Percentiles rank a stretch among this genome's conserved stretches.
These are phyloP conservation scores for Notolepis coatsorum DNA, from an alignment of 2,797 vertebrate species.

Conservation along the genomic window DNA sequence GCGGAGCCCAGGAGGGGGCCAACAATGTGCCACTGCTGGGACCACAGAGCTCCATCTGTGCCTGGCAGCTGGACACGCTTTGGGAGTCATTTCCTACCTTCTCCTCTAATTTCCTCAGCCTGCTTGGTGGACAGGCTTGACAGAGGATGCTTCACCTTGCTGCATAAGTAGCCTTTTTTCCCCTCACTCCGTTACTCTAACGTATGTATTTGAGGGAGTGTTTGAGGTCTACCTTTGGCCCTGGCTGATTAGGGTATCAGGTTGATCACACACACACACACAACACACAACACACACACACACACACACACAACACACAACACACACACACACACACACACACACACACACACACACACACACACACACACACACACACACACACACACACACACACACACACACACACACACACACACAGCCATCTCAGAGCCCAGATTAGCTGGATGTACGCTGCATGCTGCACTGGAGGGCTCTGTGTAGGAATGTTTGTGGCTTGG, in stretches of 20 bases:
- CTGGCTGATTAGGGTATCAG: conserved; percentile 16
- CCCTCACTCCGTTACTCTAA: conserved; percentile 17
- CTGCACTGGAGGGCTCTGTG: background rate
- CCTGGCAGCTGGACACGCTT: conserved; percentile 60
- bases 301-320: too few species aligned
- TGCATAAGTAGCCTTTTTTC: conserved; percentile 64
- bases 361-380: too few species aligned
- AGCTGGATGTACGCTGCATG: conserved; percentile 5
- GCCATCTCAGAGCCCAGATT: conserved; percentile 8
- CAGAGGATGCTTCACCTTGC: conserved; percentile 64
- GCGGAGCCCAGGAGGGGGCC: conserved; percentile 64
- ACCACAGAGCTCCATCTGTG: conserved; percentile 76
- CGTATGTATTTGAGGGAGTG: conserved; percentile 37
- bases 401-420: too few species aligned
- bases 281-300: conserved; percentile 7
- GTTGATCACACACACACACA: conserved; percentile 40
- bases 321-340: too few species aligned
- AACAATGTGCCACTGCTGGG: conserved; percentile 72
- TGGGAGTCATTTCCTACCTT: conserved; percentile 83
- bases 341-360: too few species aligned
- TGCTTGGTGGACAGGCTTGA: conserved; percentile 51
- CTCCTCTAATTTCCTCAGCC: conserved; percentile 82
- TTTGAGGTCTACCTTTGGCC: conserved; percentile 34
- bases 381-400: too few species aligned
- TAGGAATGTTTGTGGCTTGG: conserved; percentile 3